A percentile compares a stretch with the other conserved stretches of the same genome.
phyloP scores from a whole-genome alignment of 1,140 invertebrate species.

The Pinna nobilis region DNA sequence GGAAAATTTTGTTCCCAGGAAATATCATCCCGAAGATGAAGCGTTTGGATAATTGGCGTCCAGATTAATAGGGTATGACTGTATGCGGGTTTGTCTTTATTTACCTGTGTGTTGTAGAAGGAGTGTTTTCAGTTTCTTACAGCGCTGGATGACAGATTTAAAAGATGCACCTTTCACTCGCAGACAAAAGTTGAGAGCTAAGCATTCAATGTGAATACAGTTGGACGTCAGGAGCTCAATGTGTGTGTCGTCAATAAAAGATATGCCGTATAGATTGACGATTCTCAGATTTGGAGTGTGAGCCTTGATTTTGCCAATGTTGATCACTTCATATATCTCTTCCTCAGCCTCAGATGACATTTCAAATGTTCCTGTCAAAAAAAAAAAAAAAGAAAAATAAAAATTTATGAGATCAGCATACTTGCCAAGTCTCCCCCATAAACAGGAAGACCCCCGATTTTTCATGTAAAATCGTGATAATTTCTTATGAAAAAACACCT shows the following conservation, averaged over 20 bases:
- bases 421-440: no score
- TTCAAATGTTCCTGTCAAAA: constrained; percentile 99
- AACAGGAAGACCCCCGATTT: no score
- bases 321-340: constrained; percentile 99
- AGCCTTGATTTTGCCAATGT: constrained; percentile 82
- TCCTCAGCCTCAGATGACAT: constrained; percentile 98
- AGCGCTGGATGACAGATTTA: constrained; percentile 95
- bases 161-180: constrained; percentile 98
- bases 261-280: constrained; percentile 86
- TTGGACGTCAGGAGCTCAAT: constrained; percentile 93
- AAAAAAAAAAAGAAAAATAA: no score
- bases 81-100: constrained; percentile 3
- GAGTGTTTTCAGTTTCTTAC: constrained; percentile 92
- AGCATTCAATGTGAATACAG: constrained; percentile 91
- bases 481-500: no score
- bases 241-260: constrained; percentile 98
- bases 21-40: no score
- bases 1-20: no score
- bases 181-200: constrained; percentile 97
- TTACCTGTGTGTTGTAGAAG: constrained; percentile 97
- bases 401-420: no score
- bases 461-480: no score
- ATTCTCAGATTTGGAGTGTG: constrained; percentile 90
- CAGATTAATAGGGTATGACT: neutral
- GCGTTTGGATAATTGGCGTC: no score